phyloP scores from a whole-genome alignment of 2,797 vertebrate species.

The Gambelia wislizenii region DNA sequence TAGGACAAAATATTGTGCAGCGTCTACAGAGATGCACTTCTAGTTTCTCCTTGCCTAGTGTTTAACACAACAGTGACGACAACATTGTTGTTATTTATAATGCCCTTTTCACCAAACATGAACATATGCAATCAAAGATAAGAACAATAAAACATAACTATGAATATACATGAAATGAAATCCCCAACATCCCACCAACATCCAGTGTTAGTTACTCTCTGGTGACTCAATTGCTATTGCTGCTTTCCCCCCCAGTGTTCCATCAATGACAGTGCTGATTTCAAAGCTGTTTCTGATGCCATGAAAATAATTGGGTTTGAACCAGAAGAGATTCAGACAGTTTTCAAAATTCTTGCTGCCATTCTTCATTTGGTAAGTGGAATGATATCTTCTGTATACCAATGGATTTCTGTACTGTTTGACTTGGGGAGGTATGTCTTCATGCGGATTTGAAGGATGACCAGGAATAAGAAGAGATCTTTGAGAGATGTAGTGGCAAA shows the following conservation, averaged over 20 bases:
- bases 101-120: no score
- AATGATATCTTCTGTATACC: background rate
- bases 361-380: slow-evolving; percentile 93
- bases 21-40: background rate
- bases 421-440: background rate
- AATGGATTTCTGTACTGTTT: background rate
- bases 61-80: no score
- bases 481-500: background rate
- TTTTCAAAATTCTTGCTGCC: slow-evolving; percentile 93
- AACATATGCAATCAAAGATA: no score
- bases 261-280: slow-evolving; percentile 92
- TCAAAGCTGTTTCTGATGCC: slow-evolving; percentile 94
- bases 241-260: slow-evolving; percentile 81
- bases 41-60: background rate
- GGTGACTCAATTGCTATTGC: background rate
- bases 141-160: no score
- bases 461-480: background rate
- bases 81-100: no score
- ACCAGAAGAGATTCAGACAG: slow-evolving; percentile 93
- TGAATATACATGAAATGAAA: no score
- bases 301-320: slow-evolving; percentile 99
- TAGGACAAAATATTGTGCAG: background rate
- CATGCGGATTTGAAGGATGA: background rate
- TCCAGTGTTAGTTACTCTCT: no score
- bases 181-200: no score